Evolutionary conservation across 1,140 invertebrate genomes (phyloP).

Genomic region (Catajapyx aquilonaris): DNA sequence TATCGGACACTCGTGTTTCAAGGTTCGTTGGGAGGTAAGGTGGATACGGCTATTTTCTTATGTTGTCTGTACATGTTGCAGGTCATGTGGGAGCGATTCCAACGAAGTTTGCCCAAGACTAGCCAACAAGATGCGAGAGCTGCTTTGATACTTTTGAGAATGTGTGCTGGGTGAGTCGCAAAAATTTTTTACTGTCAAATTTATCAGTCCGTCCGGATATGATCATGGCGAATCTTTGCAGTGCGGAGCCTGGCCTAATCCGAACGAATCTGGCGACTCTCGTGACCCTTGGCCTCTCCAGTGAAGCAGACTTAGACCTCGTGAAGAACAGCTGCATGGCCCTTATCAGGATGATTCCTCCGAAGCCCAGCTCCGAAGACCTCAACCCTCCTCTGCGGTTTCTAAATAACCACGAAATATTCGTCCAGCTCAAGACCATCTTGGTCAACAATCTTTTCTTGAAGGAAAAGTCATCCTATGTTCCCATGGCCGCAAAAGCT

Average conservation of each 20-base stretch:
- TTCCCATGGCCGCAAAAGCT: constrained; percentile 32
- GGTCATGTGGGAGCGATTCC: constrained; percentile 62
- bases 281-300: too few species aligned
- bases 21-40: constrained; percentile 14
- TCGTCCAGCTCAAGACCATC: constrained; percentile 23
- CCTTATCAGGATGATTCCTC: constrained; percentile 25
- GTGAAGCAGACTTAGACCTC: too few species aligned
- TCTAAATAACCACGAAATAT: constrained; percentile 30
- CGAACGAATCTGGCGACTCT: too few species aligned
- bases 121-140: constrained; percentile 39
- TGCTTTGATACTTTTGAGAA: constrained; percentile 47
- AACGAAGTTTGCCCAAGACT: constrained; percentile 46
- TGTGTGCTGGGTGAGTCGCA: constrained; percentile 37
- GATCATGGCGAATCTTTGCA: too few species aligned
- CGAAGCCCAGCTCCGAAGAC: constrained; percentile 13
- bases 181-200: too few species aligned
- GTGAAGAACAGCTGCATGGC: too few species aligned
- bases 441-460: constrained; percentile 24
- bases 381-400: constrained; percentile 15
- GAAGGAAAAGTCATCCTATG: constrained; percentile 25
- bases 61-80: constrained; percentile 21
- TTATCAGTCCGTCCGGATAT: too few species aligned
- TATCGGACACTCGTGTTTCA: constrained; percentile 25
- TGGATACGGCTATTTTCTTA: too few species aligned
- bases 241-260: too few species aligned